Conservation (phyloP, 2,888 invertebrate species). For the Ligdia adustata region DNA sequence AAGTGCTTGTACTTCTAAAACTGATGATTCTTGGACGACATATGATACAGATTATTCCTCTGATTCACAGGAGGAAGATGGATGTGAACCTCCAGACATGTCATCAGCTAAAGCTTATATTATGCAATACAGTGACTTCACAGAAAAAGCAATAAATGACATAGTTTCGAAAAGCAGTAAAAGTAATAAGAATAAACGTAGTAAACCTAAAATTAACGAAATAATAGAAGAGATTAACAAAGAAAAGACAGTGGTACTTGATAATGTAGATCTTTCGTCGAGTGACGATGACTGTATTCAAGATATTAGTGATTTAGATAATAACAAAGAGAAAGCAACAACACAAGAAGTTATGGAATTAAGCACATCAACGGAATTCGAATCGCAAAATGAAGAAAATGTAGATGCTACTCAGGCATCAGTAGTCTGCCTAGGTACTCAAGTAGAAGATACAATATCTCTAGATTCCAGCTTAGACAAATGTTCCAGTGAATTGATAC, state of each 20-base stretch:
- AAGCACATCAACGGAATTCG: conserved; percentile 18
- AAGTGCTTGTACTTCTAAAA: conserved; percentile 60
- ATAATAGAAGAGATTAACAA: conserved; percentile 67
- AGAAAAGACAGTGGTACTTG: conserved; percentile 64
- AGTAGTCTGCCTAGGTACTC: conserved; percentile 56
- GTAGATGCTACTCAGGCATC: conserved; percentile 55
- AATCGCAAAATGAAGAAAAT: conserved; percentile 24
- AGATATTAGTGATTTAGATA: conserved; percentile 55
- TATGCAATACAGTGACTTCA: conserved; percentile 90
- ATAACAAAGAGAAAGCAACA: conserved; percentile 36
- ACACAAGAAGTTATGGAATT: conserved; percentile 18
- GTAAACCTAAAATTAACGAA: conserved; percentile 52
- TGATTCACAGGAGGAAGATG: conserved; percentile 75
- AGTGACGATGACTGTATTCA: conserved; percentile 63
- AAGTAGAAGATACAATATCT: conserved; percentile 50
- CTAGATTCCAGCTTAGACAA: conserved; percentile 61
- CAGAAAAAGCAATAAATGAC: conserved; percentile 86
- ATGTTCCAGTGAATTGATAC: background rate
- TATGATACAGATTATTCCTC: conserved; percentile 67
- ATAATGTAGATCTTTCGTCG: conserved; percentile 61
- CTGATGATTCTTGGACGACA: conserved; percentile 76
- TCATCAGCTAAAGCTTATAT: conserved; percentile 88
- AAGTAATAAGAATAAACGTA: conserved; percentile 49
- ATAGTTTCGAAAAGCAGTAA: conserved; percentile 66
- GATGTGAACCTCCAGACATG: conserved; percentile 66